Percentiles rank a stretch among this genome's conserved stretches.
These are phyloP conservation scores for Haliaeetus leucogaster DNA, from an alignment of 2,113 vertebrate species.

Conservation along the genomic window DNA sequence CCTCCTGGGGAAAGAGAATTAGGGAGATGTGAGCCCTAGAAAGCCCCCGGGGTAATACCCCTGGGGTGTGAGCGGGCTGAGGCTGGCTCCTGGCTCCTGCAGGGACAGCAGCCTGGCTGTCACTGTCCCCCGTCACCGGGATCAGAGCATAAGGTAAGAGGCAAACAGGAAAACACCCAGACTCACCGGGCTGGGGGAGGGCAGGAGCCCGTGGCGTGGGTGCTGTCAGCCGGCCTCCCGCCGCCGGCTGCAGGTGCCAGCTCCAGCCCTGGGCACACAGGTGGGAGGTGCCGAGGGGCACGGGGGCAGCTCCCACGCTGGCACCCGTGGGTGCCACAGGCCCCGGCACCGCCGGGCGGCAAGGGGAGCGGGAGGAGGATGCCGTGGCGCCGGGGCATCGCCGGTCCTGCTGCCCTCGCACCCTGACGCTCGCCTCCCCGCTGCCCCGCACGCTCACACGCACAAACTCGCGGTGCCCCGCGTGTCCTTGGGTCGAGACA, in stretches of 20 bases:
- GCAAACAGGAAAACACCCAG: constrained; percentile 13
- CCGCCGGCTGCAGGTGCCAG: neutral
- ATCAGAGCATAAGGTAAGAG: neutral
- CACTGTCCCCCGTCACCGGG: neutral
- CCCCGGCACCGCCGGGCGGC: rapidly evolving
- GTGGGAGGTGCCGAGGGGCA: constrained; percentile 19
- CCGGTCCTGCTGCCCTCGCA: neutral
- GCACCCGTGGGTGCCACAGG: neutral
- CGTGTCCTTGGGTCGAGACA: neutral
- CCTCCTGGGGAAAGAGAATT: neutral
- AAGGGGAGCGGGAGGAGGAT: neutral
- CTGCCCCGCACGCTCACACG: rapidly evolving
- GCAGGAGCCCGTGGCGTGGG: constrained; percentile 21
- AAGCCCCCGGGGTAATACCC: rapidly evolving
- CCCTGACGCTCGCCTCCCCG: rapidly evolving
- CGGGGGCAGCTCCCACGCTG: neutral
- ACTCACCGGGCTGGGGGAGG: constrained; percentile 26
- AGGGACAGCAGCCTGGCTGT: neutral
- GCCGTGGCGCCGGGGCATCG: rapidly evolving
- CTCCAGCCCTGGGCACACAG: neutral
- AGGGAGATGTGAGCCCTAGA: neutral
- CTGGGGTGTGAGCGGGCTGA: neutral
- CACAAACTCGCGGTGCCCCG: rapidly evolving
- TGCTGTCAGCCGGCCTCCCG: neutral
- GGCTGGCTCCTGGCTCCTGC: neutral